Percentiles rank a stretch among this genome's conserved stretches.
phyloP scores from a whole-genome alignment of 1,140 invertebrate species.

The Protaetia brevitarsis region DNA sequence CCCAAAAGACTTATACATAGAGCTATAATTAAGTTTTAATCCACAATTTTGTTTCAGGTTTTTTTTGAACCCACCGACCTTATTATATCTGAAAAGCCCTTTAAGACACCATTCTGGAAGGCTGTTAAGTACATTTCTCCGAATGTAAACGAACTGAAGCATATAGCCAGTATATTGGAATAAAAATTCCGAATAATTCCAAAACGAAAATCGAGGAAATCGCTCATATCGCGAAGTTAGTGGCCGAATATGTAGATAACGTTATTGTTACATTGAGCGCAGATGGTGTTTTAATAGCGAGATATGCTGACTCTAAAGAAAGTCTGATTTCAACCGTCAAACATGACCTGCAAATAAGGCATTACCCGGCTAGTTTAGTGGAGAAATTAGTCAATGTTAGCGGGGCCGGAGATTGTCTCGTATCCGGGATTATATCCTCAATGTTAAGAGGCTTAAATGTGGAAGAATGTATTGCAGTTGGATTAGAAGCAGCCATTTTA shows the following conservation, averaged over 20 bases:
- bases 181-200: not conserved
- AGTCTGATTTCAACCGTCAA: conserved; percentile 28
- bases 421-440: conserved; percentile 58
- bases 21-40: no score
- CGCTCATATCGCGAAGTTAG: conserved; percentile 33
- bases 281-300: conserved; percentile 54
- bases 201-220: conserved; percentile 39
- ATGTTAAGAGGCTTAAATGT: conserved; percentile 51
- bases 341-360: conserved; percentile 37
- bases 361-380: conserved; percentile 51
- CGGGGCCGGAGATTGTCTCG: conserved; percentile 64
- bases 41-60: conserved; percentile 52
- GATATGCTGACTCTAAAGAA: conserved; percentile 36
- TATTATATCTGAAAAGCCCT: conserved; percentile 57
- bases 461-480: conserved; percentile 53
- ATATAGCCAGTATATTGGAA: conserved; percentile 51
- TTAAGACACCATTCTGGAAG: conserved; percentile 48
- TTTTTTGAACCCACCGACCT: conserved; percentile 70
- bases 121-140: conserved; percentile 64
- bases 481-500: conserved; percentile 54
- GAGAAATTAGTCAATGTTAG: conserved; percentile 58
- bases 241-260: conserved; percentile 48
- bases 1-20: no score
- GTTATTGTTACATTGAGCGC: conserved; percentile 58
- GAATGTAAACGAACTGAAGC: conserved; percentile 66